Percentiles rank a stretch among this genome's conserved stretches.
These are phyloP conservation scores for Plemyria rubiginata DNA, from an alignment of 2,888 invertebrate species.

Conservation along the genomic window DNA sequence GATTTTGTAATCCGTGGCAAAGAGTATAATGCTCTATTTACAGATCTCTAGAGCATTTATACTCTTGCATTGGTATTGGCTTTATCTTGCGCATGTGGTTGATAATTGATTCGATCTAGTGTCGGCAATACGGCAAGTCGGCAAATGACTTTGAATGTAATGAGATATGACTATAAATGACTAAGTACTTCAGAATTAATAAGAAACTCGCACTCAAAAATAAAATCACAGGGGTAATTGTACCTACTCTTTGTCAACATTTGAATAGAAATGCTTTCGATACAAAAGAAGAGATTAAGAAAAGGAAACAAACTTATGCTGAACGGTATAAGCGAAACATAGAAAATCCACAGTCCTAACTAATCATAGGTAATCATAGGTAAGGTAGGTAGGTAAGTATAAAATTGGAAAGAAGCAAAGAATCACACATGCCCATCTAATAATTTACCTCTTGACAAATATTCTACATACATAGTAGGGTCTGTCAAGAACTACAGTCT, in stretches of 20 bases:
- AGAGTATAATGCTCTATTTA: no score
- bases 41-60: no score
- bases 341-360: slow-evolving; percentile 39
- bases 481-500: slow-evolving; percentile 75
- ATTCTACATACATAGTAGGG: slow-evolving; percentile 13
- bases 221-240: no score
- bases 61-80: no score
- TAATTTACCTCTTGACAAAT: slow-evolving; percentile 21
- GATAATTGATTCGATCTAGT: no score
- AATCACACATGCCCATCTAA: slow-evolving; percentile 66
- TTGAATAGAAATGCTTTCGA: slow-evolving; percentile 40
- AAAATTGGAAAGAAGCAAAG: slow-evolving; percentile 57
- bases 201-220: no score
- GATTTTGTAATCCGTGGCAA: no score
- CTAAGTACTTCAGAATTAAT: no score
- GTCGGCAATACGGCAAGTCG: no score
- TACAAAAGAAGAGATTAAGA: slow-evolving; percentile 20
- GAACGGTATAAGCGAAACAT: slow-evolving; percentile 47
- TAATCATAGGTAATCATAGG: slow-evolving; percentile 30
- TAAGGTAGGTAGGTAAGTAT: slow-evolving; percentile 42
- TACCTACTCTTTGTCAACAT: background rate
- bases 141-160: no score
- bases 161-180: no score
- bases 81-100: no score
- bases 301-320: slow-evolving; percentile 42